These are phyloP conservation scores for Drosophila busckii DNA, from an alignment of 1,140 invertebrate species.

Conservation along the genomic window DNA sequence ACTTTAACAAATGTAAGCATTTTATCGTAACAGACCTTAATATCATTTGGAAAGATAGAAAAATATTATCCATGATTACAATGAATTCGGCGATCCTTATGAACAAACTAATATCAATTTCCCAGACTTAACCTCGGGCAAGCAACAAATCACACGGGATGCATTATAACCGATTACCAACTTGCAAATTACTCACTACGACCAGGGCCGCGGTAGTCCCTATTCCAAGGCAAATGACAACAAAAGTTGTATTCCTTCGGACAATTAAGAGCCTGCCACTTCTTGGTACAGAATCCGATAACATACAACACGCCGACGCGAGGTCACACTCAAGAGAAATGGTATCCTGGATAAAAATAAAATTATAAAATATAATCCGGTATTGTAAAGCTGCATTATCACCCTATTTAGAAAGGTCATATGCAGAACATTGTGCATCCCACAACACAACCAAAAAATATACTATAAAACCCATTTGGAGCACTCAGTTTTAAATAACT, in stretches of 20 bases:
- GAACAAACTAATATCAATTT: constrained; percentile 90
- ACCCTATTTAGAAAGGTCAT: constrained; percentile 28
- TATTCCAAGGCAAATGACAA: constrained; percentile 78
- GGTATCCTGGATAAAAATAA: constrained; percentile 42
- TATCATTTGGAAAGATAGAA: no score
- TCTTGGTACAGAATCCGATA: constrained; percentile 80
- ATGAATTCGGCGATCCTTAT: constrained; percentile 85
- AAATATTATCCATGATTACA: no score
- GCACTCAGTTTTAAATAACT: constrained; percentile 23
- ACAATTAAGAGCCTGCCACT: constrained; percentile 84
- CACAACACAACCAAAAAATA: no score
- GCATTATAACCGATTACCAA: constrained; percentile 84
- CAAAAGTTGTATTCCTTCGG: constrained; percentile 79
- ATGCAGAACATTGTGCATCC: not conserved
- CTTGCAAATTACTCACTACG: constrained; percentile 87
- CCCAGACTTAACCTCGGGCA: constrained; percentile 87
- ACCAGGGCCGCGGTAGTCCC: constrained; percentile 83
- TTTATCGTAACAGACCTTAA: no score
- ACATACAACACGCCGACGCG: constrained; percentile 12
- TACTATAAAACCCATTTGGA: constrained; percentile 6
- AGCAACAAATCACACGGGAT: constrained; percentile 80
- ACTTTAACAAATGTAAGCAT: no score
- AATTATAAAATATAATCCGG: no score
- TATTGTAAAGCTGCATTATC: no score
- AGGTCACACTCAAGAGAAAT: constrained; percentile 31